Percentiles rank a stretch among this genome's conserved stretches.
Evolutionary conservation across 1,140 invertebrate genomes (phyloP).

Genomic region (Euura saliciscinereae): DNA sequence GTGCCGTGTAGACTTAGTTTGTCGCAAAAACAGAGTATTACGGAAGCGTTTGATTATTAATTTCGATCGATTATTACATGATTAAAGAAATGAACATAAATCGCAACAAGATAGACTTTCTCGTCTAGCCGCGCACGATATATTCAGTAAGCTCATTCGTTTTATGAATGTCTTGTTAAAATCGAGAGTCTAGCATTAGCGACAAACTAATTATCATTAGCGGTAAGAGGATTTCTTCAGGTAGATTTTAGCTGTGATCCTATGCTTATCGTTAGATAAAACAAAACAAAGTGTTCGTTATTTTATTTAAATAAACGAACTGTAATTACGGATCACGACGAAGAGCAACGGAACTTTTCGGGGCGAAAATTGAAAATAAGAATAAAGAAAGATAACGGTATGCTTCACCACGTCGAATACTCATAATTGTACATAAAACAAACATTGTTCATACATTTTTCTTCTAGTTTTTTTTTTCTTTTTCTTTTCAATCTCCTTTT

Average conservation of each 20-base stretch:
- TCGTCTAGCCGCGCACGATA: not conserved
- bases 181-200: not conserved
- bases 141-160: constrained; percentile 1
- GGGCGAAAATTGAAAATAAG: not conserved
- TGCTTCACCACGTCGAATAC: not conserved
- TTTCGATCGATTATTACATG: too few relatives aligned
- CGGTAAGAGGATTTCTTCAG: not conserved
- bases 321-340: not conserved
- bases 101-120: not conserved
- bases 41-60: too few relatives aligned
- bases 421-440: constrained; percentile 12
- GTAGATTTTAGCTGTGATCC: constrained; percentile 3
- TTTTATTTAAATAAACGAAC: not conserved
- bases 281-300: not conserved
- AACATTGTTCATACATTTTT: not conserved
- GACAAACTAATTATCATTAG: constrained; percentile 1
- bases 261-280: constrained; percentile 3
- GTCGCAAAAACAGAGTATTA: too few relatives aligned
- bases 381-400: not conserved
- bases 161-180: not conserved
- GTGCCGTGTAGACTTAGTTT: too few relatives aligned
- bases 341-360: not conserved
- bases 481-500: not conserved
- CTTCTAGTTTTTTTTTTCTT: not conserved
- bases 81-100: too few relatives aligned